A percentile compares a stretch with the other conserved stretches of the same genome.
Conservation (phyloP, 2,113 vertebrate genomes). For the Arothron firmamentum region DNA sequence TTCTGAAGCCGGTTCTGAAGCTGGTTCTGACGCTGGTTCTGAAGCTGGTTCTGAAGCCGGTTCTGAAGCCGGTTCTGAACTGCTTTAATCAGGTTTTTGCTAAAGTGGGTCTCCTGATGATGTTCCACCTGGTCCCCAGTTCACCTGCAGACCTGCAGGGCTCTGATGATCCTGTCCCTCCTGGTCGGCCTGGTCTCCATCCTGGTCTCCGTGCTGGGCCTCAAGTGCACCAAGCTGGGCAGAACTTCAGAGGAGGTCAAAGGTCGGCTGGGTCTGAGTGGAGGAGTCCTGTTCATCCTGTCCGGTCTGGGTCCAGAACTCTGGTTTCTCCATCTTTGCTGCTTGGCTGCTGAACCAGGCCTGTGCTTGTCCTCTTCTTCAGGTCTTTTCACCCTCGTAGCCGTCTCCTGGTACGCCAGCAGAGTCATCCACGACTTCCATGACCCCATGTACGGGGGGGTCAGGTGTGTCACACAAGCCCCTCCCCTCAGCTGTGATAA, state of each 20-base stretch:
- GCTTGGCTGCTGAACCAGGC: too few species aligned
- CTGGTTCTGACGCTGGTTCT: too few species aligned
- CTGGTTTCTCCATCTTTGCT: too few species aligned
- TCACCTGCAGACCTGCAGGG: slow-evolving; percentile 82
- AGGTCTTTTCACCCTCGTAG: slow-evolving; percentile 65
- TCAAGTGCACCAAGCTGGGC: slow-evolving; percentile 82
- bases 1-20: too few species aligned
- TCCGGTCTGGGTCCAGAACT: slow-evolving; percentile 67
- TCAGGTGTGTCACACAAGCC: slow-evolving; percentile 45
- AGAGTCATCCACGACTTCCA: slow-evolving; percentile 70
- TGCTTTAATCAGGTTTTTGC: too few species aligned
- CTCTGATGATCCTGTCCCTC: slow-evolving; percentile 83
- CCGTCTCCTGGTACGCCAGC: slow-evolving; percentile 70
- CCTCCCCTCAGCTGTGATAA: too few species aligned
- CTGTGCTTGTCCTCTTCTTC: too few species aligned
- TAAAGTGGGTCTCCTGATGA: too few species aligned
- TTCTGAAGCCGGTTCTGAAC: too few species aligned
- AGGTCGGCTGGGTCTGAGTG: slow-evolving; percentile 71
- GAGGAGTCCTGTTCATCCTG: slow-evolving; percentile 79
- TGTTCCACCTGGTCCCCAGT: slow-evolving; percentile 47
- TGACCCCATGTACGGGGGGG: slow-evolving; percentile 53
- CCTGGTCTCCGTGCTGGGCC: slow-evolving; percentile 74
- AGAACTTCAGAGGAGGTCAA: slow-evolving; percentile 68
- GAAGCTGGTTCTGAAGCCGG: too few species aligned
- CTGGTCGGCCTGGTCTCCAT: slow-evolving; percentile 75